A percentile compares a stretch with the other conserved stretches of the same genome.
Evolutionary conservation across 1,140 invertebrate genomes (phyloP).

Genomic region (Helicoverpa zea): DNA sequence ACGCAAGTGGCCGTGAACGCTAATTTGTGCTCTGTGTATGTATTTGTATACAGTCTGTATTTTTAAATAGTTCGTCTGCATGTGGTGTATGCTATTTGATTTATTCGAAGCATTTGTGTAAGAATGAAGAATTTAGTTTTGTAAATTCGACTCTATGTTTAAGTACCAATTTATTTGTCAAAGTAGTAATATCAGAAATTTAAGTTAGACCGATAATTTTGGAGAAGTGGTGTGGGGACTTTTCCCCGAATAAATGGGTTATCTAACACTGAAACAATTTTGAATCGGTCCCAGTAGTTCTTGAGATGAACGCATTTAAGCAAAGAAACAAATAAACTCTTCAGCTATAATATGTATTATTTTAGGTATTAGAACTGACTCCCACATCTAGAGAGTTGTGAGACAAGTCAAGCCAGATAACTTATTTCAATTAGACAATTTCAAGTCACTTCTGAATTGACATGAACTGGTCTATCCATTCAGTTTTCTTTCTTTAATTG

Average conservation of each 20-base stretch:
- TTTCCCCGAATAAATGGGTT: too few species aligned
- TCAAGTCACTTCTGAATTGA: not conserved
- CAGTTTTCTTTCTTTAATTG: not conserved
- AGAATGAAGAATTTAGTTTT: too few species aligned
- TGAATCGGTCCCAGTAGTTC: too few species aligned
- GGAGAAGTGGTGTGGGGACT: too few species aligned
- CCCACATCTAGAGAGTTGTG: too few species aligned
- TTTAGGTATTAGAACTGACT: too few species aligned
- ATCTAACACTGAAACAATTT: too few species aligned
- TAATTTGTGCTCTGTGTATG: slow-evolving; percentile 30
- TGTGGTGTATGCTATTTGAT: slow-evolving; percentile 1
- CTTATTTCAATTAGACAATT: too few species aligned
- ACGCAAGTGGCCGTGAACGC: slow-evolving; percentile 33
- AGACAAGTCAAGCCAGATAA: too few species aligned
- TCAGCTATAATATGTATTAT: too few species aligned
- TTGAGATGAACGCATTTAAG: too few species aligned
- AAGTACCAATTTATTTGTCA: not conserved
- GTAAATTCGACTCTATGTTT: not conserved
- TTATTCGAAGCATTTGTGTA: not conserved
- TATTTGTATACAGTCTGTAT: slow-evolving; percentile 3
- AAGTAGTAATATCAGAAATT: not conserved
- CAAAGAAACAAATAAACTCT: too few species aligned
- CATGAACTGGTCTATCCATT: not conserved
- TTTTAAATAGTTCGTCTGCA: slow-evolving; percentile 9
- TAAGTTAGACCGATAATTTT: not conserved